Evolutionary conservation across 2,797 vertebrate species (phyloP), one percentile per base, ranked within the genome.

Genomic region (Danio albolineatus): DNA sequence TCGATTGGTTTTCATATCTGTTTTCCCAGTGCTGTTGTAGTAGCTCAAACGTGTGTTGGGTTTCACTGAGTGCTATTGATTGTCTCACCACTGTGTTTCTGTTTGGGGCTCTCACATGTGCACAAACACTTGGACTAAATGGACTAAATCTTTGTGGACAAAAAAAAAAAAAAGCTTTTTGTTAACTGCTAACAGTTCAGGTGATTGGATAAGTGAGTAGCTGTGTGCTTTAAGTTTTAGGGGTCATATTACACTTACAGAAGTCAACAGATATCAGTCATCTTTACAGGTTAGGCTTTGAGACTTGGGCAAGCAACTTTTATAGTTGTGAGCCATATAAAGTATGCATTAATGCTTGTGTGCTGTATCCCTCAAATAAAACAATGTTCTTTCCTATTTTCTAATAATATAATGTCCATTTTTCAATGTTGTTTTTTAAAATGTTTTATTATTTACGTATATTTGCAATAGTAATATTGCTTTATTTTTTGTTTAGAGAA

Each of bases 1-100:
- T 84, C 28, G 61, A 81, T 79, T 74, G 1, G 10, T 61, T 80
- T 70, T 44, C 39, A 19, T 75, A 57, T 21, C 41, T 49, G 5
- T 49, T 60, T 49, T 43, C 62, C 14, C 16, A 46, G 49, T 10
- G 4, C 69, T 69, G 46, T 38, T 76, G 17, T 67, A 82, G 78
- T 61, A 69, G 61, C 17, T 48, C 13, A 59, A 17, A 21, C 7
- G 14, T 4, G 69, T 61, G 46, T 61, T 64, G 39, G 36, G 62
- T 86, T 78, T 82, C 73, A 49, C 10, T 13, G 43, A 59, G 21
- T 4, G 17, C 62, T 41, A 54, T 54, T 53, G 64, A 70, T 59
- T n/a, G 2, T 69, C 5, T 60, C 17, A 46, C 51, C 75, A 54
- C 38, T 54, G 38, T n/a, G 17, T 62, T 61, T 61, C 56, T 7